A percentile compares a stretch with the other conserved stretches of the same genome.
phyloP scores from a whole-genome alignment of 2,797 vertebrate species.

The Lateolabrax maculatus region DNA sequence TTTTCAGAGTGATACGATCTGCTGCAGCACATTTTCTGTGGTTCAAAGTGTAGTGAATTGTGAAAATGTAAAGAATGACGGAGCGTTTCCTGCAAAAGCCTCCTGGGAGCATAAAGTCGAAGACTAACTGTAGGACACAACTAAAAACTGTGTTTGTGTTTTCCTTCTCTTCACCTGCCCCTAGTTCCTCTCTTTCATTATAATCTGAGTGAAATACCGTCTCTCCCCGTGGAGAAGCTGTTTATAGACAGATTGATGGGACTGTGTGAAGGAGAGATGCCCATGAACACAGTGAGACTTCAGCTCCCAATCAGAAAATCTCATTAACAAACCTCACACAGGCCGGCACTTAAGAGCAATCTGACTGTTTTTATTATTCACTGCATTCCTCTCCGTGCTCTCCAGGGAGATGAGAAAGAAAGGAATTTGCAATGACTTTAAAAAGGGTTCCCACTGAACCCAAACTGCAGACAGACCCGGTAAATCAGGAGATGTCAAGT shows the following conservation, averaged over 20 bases:
- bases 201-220: slow-evolving; percentile 25
- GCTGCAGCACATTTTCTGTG: slow-evolving; percentile 48
- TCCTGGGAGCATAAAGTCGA: background rate
- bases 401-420: slow-evolving; percentile 62
- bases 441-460: slow-evolving; percentile 50
- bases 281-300: slow-evolving; percentile 18
- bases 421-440: slow-evolving; percentile 63
- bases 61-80: slow-evolving; percentile 3
- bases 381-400: slow-evolving; percentile 63
- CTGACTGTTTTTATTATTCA: slow-evolving; percentile 67
- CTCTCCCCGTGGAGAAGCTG: slow-evolving; percentile 28
- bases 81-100: background rate
- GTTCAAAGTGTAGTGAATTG: slow-evolving; percentile 23
- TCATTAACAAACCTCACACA: slow-evolving; percentile 58
- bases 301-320: slow-evolving; percentile 62
- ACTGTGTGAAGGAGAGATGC: slow-evolving; percentile 18
- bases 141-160: slow-evolving; percentile 22
- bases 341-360: slow-evolving; percentile 56
- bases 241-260: slow-evolving; percentile 33
- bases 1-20: slow-evolving; percentile 19
- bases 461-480: slow-evolving; percentile 40
- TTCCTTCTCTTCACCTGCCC: background rate
- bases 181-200: slow-evolving; percentile 30
- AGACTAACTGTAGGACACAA: background rate
- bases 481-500: slow-evolving; percentile 55